A percentile compares a stretch with the other conserved stretches of the same genome.
Conservation (phyloP, 1,140 invertebrate genomes). For the Oryzaephilus surinamensis region DNA sequence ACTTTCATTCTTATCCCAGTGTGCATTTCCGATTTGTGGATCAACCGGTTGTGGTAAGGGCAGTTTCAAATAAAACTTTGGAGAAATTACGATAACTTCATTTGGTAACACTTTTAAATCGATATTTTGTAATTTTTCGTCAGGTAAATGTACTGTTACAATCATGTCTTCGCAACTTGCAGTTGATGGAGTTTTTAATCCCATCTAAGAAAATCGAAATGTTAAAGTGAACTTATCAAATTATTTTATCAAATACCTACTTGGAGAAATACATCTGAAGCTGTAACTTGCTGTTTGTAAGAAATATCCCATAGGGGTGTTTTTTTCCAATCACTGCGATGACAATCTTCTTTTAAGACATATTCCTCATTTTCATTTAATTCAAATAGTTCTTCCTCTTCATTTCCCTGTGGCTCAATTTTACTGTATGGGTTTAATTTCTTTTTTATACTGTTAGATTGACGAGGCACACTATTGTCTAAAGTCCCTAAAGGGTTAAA, state of each 20-base stretch:
- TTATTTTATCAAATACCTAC: conserved; percentile 35
- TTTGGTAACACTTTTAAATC: conserved; percentile 59
- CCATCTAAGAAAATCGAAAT: conserved; percentile 50
- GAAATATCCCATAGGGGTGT: conserved; percentile 69
- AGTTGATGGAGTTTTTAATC: conserved; percentile 67
- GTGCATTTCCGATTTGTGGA: conserved; percentile 65
- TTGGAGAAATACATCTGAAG: conserved; percentile 78
- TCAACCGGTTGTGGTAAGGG: conserved; percentile 69
- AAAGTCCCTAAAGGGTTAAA: too few relatives aligned
- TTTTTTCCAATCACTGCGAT: conserved; percentile 38
- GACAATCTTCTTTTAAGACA: conserved; percentile 7
- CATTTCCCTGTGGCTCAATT: conserved; percentile 12
- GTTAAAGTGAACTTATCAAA: conserved; percentile 3
- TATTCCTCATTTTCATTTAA: conserved; percentile 10
- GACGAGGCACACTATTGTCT: too few relatives aligned
- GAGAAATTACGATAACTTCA: conserved; percentile 51
- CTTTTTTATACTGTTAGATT: too few relatives aligned
- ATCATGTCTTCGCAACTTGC: conserved; percentile 80
- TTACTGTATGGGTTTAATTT: conserved; percentile 22
- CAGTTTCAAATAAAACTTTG: conserved; percentile 57
- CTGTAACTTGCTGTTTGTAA: conserved; percentile 72
- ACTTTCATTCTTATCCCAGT: conserved; percentile 59
- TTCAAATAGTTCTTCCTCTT: conserved; percentile 9
- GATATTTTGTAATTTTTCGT: conserved; percentile 53
- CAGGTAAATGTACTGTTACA: conserved; percentile 60